These are phyloP conservation scores for Saimiri boliviensis DNA, from an alignment of 2,113 vertebrate genomes.

Conservation along the genomic window DNA sequence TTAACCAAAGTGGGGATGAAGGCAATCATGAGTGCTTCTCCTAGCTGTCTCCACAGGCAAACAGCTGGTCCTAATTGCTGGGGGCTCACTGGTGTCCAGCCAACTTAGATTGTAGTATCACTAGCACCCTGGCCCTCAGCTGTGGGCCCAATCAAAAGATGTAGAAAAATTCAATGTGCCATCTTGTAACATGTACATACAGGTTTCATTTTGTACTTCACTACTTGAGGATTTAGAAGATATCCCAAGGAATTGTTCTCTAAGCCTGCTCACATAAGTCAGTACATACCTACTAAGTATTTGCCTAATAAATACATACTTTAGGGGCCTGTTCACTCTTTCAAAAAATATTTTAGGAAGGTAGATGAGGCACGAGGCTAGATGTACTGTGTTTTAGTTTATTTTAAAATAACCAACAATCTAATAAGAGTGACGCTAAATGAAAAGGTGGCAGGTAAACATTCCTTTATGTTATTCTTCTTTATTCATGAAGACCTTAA, in stretches of 20 bases:
- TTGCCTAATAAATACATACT: background rate
- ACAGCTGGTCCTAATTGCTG: background rate
- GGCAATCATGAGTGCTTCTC: rapidly evolving
- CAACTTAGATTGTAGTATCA: background rate
- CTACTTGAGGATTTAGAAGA: background rate
- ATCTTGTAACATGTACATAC: background rate
- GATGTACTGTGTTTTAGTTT: background rate
- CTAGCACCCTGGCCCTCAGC: background rate
- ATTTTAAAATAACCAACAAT: background rate
- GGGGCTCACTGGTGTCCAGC: background rate
- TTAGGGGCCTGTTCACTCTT: background rate
- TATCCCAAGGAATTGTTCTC: background rate
- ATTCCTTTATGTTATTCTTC: background rate
- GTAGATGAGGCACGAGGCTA: background rate
- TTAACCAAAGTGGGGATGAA: background rate
- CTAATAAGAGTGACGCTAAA: background rate
- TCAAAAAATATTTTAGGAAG: background rate
- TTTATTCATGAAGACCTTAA: background rate
- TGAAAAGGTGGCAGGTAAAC: background rate
- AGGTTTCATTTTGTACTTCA: background rate
- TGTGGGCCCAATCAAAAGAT: background rate
- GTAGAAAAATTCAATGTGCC: background rate
- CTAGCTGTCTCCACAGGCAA: rapidly evolving
- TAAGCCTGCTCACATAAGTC: background rate
- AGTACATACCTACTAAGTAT: background rate